Percentiles rank a stretch among this genome's conserved stretches.
Evolutionary conservation across 2,888 invertebrate species (phyloP).

Genomic region (Lepeophtheirus nordmannii): DNA sequence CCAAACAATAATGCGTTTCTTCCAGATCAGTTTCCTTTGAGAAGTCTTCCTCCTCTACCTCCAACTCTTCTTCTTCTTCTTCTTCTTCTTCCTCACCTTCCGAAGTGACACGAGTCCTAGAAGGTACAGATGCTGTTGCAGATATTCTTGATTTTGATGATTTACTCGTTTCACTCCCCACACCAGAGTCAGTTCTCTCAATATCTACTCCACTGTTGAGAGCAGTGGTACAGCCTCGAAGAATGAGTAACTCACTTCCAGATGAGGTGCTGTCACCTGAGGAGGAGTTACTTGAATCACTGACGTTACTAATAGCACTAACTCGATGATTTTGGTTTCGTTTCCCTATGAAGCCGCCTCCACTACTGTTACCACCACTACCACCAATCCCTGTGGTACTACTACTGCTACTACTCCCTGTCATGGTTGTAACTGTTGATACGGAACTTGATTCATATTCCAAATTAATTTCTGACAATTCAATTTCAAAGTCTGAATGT

Average conservation of each 20-base stretch:
- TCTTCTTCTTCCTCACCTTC: constrained; percentile 1
- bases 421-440: background rate
- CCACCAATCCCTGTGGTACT: background rate
- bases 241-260: constrained; percentile 6
- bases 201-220: constrained; percentile 24
- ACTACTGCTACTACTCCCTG: background rate
- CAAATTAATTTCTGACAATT: background rate
- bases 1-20: constrained; percentile 5
- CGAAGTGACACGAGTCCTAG: background rate
- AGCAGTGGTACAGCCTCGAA: constrained; percentile 8
- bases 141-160: constrained; percentile 9
- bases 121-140: background rate
- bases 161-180: constrained; percentile 28
- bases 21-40: background rate
- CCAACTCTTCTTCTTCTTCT: background rate
- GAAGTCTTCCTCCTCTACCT: background rate
- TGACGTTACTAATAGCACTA: constrained; percentile 22
- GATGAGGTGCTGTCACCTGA: constrained; percentile 3
- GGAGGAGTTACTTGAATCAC: constrained; percentile 10
- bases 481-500: constrained; percentile 12
- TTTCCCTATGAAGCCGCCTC: background rate
- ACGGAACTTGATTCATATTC: constrained; percentile 2
- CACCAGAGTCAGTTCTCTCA: constrained; percentile 29
- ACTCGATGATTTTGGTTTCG: constrained; percentile 18
- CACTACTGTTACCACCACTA: no score